A percentile compares a stretch with the other conserved stretches of the same genome.
phyloP scores from a whole-genome alignment of 1,140 invertebrate species.

The Nixonia krombeini region DNA sequence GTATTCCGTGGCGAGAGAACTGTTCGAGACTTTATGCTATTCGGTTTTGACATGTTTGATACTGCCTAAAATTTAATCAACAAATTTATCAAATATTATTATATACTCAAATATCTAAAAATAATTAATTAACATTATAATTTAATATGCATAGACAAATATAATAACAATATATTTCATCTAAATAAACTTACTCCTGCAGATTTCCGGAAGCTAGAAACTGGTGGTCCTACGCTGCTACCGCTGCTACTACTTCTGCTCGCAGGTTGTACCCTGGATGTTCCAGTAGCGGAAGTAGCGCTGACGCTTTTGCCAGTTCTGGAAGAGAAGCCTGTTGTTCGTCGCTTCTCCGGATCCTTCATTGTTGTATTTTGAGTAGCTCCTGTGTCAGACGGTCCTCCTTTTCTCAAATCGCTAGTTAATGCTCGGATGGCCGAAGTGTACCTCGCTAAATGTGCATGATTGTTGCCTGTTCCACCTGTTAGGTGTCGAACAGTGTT shows the following conservation, averaged over 20 bases:
- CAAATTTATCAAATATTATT: no score
- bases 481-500: constrained; percentile 81
- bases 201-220: constrained; percentile 53
- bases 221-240: constrained; percentile 75
- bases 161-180: no score
- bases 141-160: no score
- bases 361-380: constrained; percentile 20
- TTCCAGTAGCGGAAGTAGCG: constrained; percentile 60
- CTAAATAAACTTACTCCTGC: constrained; percentile 49
- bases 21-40: constrained; percentile 11
- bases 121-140: no score
- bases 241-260: constrained; percentile 81
- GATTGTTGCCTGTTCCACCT: constrained; percentile 59
- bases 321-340: constrained; percentile 54
- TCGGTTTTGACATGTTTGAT: constrained; percentile 17
- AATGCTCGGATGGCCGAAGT: constrained; percentile 64
- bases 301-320: constrained; percentile 44
- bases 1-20: constrained; percentile 77
- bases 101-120: no score
- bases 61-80: no score
- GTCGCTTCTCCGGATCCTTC: constrained; percentile 56
- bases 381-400: constrained; percentile 29
- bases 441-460: constrained; percentile 61
- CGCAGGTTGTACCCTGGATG: constrained; percentile 66
- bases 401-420: constrained; percentile 64